These are phyloP conservation scores for Chrysocyon brachyurus DNA, from an alignment of 2,797 vertebrate genomes.

Conservation along the genomic window DNA sequence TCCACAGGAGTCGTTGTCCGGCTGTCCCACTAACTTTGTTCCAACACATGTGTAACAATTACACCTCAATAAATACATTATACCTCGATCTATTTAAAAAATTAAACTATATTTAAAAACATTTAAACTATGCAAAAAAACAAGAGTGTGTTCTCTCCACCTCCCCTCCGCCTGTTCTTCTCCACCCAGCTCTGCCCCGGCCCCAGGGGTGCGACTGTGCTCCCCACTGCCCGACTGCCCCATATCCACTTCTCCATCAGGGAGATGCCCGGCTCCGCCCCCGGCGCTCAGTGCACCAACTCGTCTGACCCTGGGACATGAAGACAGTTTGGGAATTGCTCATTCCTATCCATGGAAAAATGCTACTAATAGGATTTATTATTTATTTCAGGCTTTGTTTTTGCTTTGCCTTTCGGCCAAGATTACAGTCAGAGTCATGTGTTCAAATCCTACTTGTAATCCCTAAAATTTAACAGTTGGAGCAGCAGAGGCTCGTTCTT, in stretches of 20 bases:
- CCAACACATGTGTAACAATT: background rate
- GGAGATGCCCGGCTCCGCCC: background rate
- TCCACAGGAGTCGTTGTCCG: accelerated
- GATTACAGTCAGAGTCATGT: no score
- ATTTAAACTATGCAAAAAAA: background rate
- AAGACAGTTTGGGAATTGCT: background rate
- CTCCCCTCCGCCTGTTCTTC: background rate
- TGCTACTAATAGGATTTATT: background rate
- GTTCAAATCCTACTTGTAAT: background rate
- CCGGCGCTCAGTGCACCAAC: background rate
- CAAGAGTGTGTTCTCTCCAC: background rate
- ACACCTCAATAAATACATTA: background rate
- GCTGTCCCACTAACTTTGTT: background rate
- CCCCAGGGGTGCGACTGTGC: background rate
- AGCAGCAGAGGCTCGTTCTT: background rate
- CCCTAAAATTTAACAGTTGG: background rate
- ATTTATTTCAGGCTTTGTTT: background rate
- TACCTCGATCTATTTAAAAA: background rate
- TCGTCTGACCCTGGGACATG: accelerated
- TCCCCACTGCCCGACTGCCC: background rate
- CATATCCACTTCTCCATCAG: background rate
- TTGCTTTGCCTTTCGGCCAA: no score
- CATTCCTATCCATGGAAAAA: background rate
- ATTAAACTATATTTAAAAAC: background rate
- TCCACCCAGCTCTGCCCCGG: background rate